Percentiles rank a stretch among this genome's conserved stretches.
These are phyloP conservation scores for Botia almorhae DNA, from an alignment of 2,797 vertebrate genomes.

Conservation along the genomic window DNA sequence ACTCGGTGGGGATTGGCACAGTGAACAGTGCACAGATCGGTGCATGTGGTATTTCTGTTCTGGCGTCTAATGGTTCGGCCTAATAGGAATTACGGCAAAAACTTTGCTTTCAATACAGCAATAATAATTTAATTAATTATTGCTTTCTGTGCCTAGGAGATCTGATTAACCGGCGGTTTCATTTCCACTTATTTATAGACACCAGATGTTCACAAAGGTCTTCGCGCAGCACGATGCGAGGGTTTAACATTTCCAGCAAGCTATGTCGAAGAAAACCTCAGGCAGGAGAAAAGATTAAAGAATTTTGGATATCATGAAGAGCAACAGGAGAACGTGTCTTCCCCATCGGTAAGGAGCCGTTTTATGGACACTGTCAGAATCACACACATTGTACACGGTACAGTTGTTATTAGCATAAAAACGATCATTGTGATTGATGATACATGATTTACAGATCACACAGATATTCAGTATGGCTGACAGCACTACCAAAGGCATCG, in stretches of 20 bases:
- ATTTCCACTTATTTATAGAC: constrained; percentile 12
- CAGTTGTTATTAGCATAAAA: background rate
- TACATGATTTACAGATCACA: constrained; percentile 72
- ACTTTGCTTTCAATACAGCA: background rate
- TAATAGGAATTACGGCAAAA: too few species aligned
- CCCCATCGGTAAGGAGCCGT: constrained; percentile 46
- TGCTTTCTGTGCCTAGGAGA: background rate
- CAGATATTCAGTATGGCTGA: constrained; percentile 79
- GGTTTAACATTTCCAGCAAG: background rate
- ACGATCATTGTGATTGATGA: constrained; percentile 20
- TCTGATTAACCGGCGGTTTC: background rate
- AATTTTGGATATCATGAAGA: constrained; percentile 18
- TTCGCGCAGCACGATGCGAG: background rate
- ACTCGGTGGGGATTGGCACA: background rate
- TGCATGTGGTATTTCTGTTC: background rate
- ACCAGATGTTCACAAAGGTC: background rate
- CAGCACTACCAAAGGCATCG: constrained; percentile 21
- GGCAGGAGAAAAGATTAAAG: background rate
- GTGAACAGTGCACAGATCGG: background rate
- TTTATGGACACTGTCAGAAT: background rate
- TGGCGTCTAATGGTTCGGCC: background rate
- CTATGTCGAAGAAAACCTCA: background rate
- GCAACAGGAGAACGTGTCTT: constrained; percentile 30
- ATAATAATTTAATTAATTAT: background rate
- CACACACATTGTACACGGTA: background rate